Conservation (phyloP, 2,888 invertebrate genomes). For the Pinctada fucata region DNA sequence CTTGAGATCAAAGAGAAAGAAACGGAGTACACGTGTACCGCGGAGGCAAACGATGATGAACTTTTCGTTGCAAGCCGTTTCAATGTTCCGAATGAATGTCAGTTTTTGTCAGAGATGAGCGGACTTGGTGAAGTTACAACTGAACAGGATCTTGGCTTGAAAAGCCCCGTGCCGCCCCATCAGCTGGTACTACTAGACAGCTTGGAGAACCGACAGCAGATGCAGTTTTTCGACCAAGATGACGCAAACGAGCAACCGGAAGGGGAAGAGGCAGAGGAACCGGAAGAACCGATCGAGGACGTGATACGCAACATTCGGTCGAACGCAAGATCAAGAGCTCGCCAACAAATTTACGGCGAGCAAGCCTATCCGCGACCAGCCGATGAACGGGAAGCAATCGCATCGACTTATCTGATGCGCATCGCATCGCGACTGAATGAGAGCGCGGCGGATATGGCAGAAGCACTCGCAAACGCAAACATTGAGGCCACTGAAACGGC, state of each 20-base stretch:
- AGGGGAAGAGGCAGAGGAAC: conserved; percentile 38
- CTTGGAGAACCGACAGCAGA: conserved; percentile 38
- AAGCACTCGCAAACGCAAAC: conserved; percentile 44
- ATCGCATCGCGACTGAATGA: conserved; percentile 56
- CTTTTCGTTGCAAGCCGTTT: conserved; percentile 63
- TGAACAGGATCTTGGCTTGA: conserved; percentile 56
- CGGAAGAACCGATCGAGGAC: conserved; percentile 5
- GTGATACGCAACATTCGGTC: neutral
- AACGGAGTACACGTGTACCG: conserved; percentile 57
- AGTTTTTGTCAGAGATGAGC: conserved; percentile 67
- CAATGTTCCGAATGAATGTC: conserved; percentile 64
- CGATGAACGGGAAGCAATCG: conserved; percentile 43
- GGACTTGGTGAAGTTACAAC: conserved; percentile 65
- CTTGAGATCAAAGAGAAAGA: conserved; percentile 66
- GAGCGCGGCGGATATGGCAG: conserved; percentile 58
- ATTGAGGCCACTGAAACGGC: conserved; percentile 37
- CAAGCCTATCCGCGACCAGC: conserved; percentile 39
- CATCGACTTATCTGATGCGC: conserved; percentile 53
- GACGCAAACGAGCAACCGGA: conserved; percentile 33
- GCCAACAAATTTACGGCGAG: neutral
- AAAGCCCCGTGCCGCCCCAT: conserved; percentile 62
- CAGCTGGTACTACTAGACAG: conserved; percentile 60
- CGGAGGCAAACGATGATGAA: conserved; percentile 62
- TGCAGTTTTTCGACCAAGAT: conserved; percentile 29
- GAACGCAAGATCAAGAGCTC: conserved; percentile 3